These are phyloP conservation scores for Acanthaster planci DNA, from an alignment of 35 echinoderm and acorn worm species.

Conservation along the genomic window DNA sequence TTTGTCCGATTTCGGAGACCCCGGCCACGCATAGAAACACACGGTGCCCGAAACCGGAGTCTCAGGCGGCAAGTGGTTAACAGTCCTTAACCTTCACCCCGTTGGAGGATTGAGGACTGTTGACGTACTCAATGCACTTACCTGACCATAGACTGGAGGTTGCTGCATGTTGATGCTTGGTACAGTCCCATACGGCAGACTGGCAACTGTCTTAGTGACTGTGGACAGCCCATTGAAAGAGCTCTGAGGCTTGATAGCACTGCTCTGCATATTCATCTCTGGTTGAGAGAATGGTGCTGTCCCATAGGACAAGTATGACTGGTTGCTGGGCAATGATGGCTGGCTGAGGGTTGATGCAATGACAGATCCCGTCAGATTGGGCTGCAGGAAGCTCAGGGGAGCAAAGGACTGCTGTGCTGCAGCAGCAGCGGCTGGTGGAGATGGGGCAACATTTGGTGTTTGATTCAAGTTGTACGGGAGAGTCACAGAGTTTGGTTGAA, in stretches of 20 bases:
- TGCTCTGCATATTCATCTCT: conserved; percentile 3
- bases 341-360: conserved; percentile 72
- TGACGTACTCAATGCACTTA: conserved; percentile 9
- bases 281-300: conserved; percentile 42
- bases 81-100: too few relatives aligned
- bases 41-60: too few relatives aligned
- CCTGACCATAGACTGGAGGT: conserved; percentile 75
- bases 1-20: too few relatives aligned
- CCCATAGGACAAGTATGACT: conserved; percentile 56
- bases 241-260: conserved; percentile 65
- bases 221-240: conserved; percentile 28
- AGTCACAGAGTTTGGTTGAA: conserved; percentile 52
- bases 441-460: conserved; percentile 57
- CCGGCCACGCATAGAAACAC: too few relatives aligned
- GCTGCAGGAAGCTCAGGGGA: conserved; percentile 27
- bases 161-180: conserved; percentile 59
- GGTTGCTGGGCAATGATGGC: conserved; percentile 46
- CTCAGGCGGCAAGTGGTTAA: too few relatives aligned
- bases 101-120: too few relatives aligned
- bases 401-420: conserved; percentile 48
- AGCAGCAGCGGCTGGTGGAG: conserved; percentile 66
- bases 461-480: conserved; percentile 55
- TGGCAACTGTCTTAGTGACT: conserved; percentile 71
- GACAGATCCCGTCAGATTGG: conserved; percentile 36
- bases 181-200: conserved; percentile 65